Evolutionary conservation across 1,140 invertebrate species (phyloP).

Genomic region (Drosophila nasuta): DNA sequence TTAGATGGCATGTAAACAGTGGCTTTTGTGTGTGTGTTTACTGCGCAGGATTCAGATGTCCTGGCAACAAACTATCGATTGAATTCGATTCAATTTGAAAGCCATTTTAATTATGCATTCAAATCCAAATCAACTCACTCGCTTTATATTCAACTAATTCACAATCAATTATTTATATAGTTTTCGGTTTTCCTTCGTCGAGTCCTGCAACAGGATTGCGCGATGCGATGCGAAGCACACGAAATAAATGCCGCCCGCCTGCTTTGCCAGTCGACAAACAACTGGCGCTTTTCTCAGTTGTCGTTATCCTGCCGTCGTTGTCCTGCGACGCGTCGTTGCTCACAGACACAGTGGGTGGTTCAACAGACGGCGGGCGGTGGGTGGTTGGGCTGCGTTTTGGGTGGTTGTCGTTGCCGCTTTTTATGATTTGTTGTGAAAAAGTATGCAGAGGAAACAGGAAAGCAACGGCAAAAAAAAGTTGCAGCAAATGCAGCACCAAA

Average conservation of each 20-base stretch:
- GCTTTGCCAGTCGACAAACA: conserved; percentile 78
- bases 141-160: background rate
- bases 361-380: conserved; percentile 11
- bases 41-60: conserved; percentile 65
- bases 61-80: conserved; percentile 64
- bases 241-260: conserved; percentile 63
- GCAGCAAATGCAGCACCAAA: conserved; percentile 64
- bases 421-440: conserved; percentile 82
- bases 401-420: conserved; percentile 50
- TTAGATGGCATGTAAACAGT: conserved; percentile 69
- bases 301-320: conserved; percentile 48
- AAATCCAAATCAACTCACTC: conserved; percentile 27
- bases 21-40: conserved; percentile 37
- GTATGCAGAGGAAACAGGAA: conserved; percentile 79
- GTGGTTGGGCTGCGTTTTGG: conserved; percentile 39
- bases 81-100: conserved; percentile 14
- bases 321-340: conserved; percentile 51
- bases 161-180: conserved; percentile 59
- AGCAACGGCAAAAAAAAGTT: conserved; percentile 46
- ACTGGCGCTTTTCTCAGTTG: conserved; percentile 54
- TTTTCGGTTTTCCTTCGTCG: background rate
- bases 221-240: background rate
- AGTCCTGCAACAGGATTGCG: conserved; percentile 13
- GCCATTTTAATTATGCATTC: conserved; percentile 50
- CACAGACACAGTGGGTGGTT: conserved; percentile 38